A percentile compares a stretch with the other conserved stretches of the same genome.
Conservation (phyloP, 1,140 invertebrate species). For the Dryas iulia region DNA sequence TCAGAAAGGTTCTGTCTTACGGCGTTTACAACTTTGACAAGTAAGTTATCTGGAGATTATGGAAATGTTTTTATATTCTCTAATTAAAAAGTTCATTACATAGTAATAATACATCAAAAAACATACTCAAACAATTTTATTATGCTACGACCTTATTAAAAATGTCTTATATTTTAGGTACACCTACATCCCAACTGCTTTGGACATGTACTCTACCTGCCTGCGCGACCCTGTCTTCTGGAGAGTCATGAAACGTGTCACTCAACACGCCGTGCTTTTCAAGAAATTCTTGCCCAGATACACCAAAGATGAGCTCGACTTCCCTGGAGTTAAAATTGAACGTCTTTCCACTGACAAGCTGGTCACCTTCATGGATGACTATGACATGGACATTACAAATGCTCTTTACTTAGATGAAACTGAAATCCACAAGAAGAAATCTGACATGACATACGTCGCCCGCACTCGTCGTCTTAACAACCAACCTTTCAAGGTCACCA, state of each 20-base stretch:
- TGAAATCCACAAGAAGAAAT: conserved; percentile 69
- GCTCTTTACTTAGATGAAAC: conserved; percentile 74
- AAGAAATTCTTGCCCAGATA: conserved; percentile 81
- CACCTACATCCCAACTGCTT: conserved; percentile 67
- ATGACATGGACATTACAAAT: conserved; percentile 85
- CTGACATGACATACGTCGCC: conserved; percentile 67
- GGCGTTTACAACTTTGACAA: conserved; percentile 62
- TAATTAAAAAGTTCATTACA: too few species aligned
- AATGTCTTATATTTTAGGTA: conserved; percentile 42
- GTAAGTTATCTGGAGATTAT: conserved; percentile 38
- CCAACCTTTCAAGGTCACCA: conserved; percentile 81
- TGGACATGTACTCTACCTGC: conserved; percentile 79
- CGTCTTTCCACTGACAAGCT: conserved; percentile 83
- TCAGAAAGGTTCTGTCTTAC: conserved; percentile 57
- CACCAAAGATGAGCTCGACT: conserved; percentile 81
- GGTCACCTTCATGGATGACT: conserved; percentile 87
- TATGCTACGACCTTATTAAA: background rate
- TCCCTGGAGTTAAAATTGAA: conserved; percentile 83
- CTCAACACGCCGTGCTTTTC: conserved; percentile 75
- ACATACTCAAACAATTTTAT: background rate
- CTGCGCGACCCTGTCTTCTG: conserved; percentile 86
- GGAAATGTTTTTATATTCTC: background rate
- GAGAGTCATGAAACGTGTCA: conserved; percentile 81
- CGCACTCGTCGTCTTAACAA: conserved; percentile 80
- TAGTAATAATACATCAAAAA: background rate